Percentiles rank a stretch among this genome's conserved stretches.
Evolutionary conservation across 2,113 vertebrate species (phyloP).

Genomic region (Atractosteus spatula): DNA sequence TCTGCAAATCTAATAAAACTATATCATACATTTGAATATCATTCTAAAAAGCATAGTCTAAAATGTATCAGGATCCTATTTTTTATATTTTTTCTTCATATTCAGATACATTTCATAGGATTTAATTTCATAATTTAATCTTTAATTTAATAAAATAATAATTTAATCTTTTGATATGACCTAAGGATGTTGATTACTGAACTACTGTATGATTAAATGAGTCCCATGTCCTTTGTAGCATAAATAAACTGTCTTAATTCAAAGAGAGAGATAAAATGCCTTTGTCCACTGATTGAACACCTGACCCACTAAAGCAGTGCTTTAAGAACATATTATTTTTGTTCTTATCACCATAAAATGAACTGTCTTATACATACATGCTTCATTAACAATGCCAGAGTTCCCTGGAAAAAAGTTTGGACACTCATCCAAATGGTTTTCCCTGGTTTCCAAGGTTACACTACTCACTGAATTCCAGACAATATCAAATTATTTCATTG

Average conservation of each 20-base stretch:
- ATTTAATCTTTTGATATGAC: too few relatives aligned
- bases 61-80: too few relatives aligned
- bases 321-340: not conserved
- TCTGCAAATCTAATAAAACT: too few relatives aligned
- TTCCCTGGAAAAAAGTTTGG: constrained; percentile 15
- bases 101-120: too few relatives aligned
- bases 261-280: not conserved
- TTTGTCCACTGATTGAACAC: not conserved
- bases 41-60: too few relatives aligned
- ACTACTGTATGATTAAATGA: too few relatives aligned
- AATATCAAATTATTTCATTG: constrained; percentile 17
- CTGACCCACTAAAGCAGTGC: not conserved
- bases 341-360: constrained; percentile 2
- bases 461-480: constrained; percentile 26
- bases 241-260: not conserved
- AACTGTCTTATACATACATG: not conserved
- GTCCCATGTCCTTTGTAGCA: too few relatives aligned
- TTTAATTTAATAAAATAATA: too few relatives aligned
- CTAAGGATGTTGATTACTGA: too few relatives aligned
- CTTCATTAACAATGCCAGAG: constrained; percentile 1
- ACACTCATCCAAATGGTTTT: constrained; percentile 7
- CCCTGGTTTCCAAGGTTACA: constrained; percentile 26
- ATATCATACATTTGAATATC: too few relatives aligned
- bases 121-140: too few relatives aligned
- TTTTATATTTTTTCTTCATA: too few relatives aligned